phyloP scores from a whole-genome alignment of 1,140 invertebrate species.

The Macrosteles quadrilineatus region DNA sequence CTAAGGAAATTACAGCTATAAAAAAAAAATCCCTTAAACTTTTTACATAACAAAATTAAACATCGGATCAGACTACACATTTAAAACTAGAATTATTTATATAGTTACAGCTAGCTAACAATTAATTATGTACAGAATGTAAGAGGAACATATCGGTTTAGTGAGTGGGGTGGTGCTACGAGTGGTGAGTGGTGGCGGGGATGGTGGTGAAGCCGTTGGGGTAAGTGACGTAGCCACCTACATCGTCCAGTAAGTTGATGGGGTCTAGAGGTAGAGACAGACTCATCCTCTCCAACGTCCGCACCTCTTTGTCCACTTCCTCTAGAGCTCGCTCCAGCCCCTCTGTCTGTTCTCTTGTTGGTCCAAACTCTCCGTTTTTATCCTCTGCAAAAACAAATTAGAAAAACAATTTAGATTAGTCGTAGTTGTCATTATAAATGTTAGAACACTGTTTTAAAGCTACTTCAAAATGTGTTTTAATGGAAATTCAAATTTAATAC shows the following conservation, averaged over 20 bases:
- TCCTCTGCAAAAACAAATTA: constrained; percentile 56
- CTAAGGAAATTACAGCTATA: too few relatives aligned
- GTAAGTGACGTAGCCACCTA: constrained; percentile 13
- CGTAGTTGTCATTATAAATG: too few relatives aligned
- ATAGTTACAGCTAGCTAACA: too few relatives aligned
- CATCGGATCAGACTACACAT: too few relatives aligned
- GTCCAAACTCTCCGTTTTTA: constrained; percentile 68
- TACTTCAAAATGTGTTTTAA: not conserved
- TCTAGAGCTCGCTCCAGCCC: constrained; percentile 81
- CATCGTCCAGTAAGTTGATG: constrained; percentile 34
- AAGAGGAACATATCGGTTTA: not conserved
- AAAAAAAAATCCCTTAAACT: too few relatives aligned
- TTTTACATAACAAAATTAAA: too few relatives aligned
- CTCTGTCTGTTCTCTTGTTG: constrained; percentile 77
- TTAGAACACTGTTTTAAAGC: not conserved
- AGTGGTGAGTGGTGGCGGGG: not conserved
- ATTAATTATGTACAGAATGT: too few relatives aligned
- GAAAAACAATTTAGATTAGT: constrained; percentile 32
- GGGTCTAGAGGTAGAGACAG: constrained; percentile 35
- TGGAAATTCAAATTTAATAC: too few relatives aligned
- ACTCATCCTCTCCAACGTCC: constrained; percentile 55
- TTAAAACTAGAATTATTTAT: too few relatives aligned
- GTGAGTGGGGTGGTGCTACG: constrained; percentile 16
- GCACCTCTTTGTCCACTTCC: constrained; percentile 76
- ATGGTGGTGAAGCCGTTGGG: constrained; percentile 3